These are phyloP conservation scores for Sebastes variabilis DNA, from an alignment of 2,797 vertebrate genomes.

Conservation along the genomic window DNA sequence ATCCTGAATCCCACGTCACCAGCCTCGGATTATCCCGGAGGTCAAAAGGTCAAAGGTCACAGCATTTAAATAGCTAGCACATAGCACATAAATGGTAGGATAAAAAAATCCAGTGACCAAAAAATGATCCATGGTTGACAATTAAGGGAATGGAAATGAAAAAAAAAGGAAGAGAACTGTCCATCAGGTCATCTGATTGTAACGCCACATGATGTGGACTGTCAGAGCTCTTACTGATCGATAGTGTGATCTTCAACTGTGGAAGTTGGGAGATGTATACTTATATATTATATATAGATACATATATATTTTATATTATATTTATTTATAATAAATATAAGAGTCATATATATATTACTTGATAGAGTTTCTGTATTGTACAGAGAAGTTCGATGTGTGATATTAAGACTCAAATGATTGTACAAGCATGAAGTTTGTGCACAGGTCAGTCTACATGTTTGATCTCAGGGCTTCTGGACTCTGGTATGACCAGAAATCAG, in stretches of 20 bases:
- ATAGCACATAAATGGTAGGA: neutral
- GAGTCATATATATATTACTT: neutral
- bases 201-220: neutral
- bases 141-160: neutral
- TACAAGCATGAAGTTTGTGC: neutral
- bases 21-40: neutral
- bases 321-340: neutral
- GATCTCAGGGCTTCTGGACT: neutral
- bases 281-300: no score
- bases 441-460: neutral
- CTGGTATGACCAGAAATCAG: neutral
- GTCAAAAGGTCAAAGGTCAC: neutral
- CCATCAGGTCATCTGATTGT: neutral
- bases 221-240: neutral
- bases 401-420: neutral
- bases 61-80: neutral
- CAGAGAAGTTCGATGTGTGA: neutral
- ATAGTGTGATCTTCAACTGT: neutral
- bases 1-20: neutral
- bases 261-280: slow-evolving; percentile 14
- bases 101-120: neutral
- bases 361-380: neutral
- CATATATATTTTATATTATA: neutral
- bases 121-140: neutral
- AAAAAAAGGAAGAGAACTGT: neutral